phyloP scores from a whole-genome alignment of 2,888 invertebrate genomes.

The Drosophila robusta region DNA sequence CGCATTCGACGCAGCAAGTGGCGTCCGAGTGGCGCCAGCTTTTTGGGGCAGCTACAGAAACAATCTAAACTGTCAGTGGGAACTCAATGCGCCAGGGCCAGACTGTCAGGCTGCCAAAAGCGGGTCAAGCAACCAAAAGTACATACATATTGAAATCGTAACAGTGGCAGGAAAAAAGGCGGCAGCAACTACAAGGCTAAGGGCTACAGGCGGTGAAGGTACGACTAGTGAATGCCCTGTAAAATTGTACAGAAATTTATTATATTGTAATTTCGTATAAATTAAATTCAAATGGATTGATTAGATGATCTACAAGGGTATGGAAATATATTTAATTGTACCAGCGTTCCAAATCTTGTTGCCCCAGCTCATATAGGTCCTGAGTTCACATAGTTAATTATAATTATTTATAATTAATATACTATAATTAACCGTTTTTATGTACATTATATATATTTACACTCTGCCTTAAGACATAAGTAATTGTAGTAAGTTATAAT shows the following conservation, averaged over 20 bases:
- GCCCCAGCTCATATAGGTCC: too few relatives aligned
- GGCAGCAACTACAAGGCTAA: slow-evolving; percentile 11
- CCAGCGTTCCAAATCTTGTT: too few relatives aligned
- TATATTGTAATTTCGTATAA: too few relatives aligned
- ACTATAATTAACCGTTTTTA: too few relatives aligned
- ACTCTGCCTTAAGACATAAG: too few relatives aligned
- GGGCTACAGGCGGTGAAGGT: background rate
- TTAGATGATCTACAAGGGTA: too few relatives aligned
- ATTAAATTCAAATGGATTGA: too few relatives aligned
- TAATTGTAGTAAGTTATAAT: too few relatives aligned
- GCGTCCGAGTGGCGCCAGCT: slow-evolving; percentile 49
- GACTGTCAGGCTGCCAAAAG: slow-evolving; percentile 77
- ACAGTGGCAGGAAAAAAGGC: slow-evolving; percentile 27
- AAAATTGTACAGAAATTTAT: background rate
- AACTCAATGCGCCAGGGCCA: slow-evolving; percentile 60
- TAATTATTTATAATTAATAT: too few relatives aligned
- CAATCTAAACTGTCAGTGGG: slow-evolving; percentile 56
- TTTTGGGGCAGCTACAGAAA: slow-evolving; percentile 42
- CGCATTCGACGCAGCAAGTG: slow-evolving; percentile 32
- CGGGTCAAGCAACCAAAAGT: slow-evolving; percentile 56
- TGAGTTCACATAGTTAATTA: too few relatives aligned
- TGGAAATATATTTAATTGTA: too few relatives aligned
- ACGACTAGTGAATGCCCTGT: slow-evolving; percentile 10
- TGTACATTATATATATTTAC: too few relatives aligned
- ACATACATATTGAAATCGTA: slow-evolving; percentile 53